A percentile compares a stretch with the other conserved stretches of the same genome.
These are phyloP conservation scores for Drosophila lini DNA, from an alignment of 1,140 invertebrate genomes.

Conservation along the genomic window DNA sequence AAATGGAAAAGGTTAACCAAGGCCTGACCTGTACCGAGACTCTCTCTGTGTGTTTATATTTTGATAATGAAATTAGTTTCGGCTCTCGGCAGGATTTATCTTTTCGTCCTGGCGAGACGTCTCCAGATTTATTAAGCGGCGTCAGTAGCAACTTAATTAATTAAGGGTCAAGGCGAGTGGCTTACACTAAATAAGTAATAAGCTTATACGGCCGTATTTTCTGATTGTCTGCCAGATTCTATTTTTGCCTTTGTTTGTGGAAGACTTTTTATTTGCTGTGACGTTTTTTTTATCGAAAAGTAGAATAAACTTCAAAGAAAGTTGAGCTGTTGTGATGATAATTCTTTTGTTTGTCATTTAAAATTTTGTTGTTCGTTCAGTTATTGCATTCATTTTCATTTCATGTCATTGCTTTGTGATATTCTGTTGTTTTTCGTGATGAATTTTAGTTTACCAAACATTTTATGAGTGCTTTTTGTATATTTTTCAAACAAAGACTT, in stretches of 20 bases:
- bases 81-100: slow-evolving; percentile 34
- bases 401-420: not conserved
- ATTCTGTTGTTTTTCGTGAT: not conserved
- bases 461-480: not conserved
- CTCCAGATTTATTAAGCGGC: slow-evolving; percentile 40
- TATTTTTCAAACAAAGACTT: not conserved
- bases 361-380: not conserved
- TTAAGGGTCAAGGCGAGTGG: slow-evolving; percentile 39
- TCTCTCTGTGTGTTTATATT: slow-evolving; percentile 23
- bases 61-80: slow-evolving; percentile 62
- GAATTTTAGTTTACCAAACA: slow-evolving; percentile 2
- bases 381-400: not conserved
- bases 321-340: too few relatives aligned
- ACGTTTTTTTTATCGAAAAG: slow-evolving; percentile 11
- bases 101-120: slow-evolving; percentile 27
- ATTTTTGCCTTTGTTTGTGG: not conserved
- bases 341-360: not conserved
- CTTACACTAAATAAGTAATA: slow-evolving; percentile 36
- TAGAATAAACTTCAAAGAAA: not conserved
- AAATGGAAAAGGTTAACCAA: slow-evolving; percentile 40
- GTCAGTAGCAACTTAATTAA: slow-evolving; percentile 50
- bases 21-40: slow-evolving; percentile 20
- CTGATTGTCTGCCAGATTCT: slow-evolving; percentile 3
- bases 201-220: not conserved
- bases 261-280: slow-evolving; percentile 23